These are phyloP conservation scores for Psilopogon haemacephalus DNA, from an alignment of 2,113 vertebrate genomes.

Conservation along the genomic window DNA sequence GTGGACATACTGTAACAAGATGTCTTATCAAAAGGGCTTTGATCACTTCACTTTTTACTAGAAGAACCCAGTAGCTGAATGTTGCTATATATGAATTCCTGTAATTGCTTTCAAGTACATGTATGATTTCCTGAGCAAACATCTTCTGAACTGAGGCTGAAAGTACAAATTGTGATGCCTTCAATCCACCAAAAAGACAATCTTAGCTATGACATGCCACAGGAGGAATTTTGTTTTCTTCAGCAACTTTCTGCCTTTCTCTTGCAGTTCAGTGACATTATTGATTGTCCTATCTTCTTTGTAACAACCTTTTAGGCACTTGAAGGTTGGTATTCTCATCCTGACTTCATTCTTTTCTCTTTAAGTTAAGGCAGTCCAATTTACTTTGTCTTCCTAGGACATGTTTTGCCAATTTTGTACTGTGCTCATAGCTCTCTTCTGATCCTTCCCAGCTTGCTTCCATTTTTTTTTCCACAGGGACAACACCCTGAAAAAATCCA, in stretches of 20 bases:
- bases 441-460: background rate
- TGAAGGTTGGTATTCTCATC: background rate
- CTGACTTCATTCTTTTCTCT: background rate
- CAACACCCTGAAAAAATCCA: background rate
- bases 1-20: background rate
- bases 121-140: slow-evolving; percentile 1
- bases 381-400: background rate
- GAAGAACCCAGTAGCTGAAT: background rate
- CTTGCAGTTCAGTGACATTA: background rate
- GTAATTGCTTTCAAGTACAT: background rate
- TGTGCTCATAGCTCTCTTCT: background rate
- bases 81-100: background rate
- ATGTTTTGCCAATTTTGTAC: background rate
- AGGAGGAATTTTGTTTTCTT: background rate
- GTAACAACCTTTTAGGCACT: background rate
- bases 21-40: background rate
- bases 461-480: background rate
- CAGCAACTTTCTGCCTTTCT: background rate
- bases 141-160: background rate
- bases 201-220: background rate
- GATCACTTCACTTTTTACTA: background rate
- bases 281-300: background rate
- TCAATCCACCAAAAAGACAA: background rate
- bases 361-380: background rate
- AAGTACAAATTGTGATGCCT: background rate